Evolutionary conservation across 2,113 vertebrate genomes (phyloP), one percentile per base, ranked within the genome.

Genomic region (Strigops habroptila): DNA sequence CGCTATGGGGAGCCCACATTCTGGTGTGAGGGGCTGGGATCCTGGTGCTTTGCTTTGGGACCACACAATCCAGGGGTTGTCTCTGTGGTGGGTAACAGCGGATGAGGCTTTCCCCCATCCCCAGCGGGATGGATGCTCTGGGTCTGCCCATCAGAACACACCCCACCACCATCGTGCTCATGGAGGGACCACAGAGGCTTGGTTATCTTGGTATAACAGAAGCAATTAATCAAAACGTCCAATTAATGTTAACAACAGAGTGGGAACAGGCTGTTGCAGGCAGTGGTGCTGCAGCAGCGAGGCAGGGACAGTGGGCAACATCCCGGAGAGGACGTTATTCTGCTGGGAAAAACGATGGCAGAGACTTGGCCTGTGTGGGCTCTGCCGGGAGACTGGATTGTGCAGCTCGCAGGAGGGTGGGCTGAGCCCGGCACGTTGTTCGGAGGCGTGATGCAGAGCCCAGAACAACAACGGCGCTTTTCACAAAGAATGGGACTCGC

Each of bases 81-180:
- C 18, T 33, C 23, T 44, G 0, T 3, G 48, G 10, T 0, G 6
- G 21, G 31, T 7, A 7, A 23, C 13, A 24, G 30, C n/a, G 18
- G 33, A 3, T 1, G 60, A 17, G 60, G 1, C 21, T 39, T 30
- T 18, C 41, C 21, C 22, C 70, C 19, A 2, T 15, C 10, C 86
- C 52, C 73, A 33, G 75, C 19, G 19, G 53, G 59, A 41, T 18
- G 82, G 65, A 71, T 3, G 4, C 16, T 5, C 3, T 0, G 12
- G 35, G 6, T 14, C 78, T 71, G 52, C 21, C 78, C 3, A 1
- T 4, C 37, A 11, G 63, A 55, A 13, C 3, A 4, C 18, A 6
- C 2, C 33, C 31, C 1, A 4, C 3, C 3, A 6, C 1, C 5
- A 18, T 0, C 8, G 21, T 22, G 71, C 68, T 71, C 27, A 0